These are phyloP conservation scores for Bathynomus jamesi DNA, from an alignment of 1,140 invertebrate genomes.

Conservation along the genomic window DNA sequence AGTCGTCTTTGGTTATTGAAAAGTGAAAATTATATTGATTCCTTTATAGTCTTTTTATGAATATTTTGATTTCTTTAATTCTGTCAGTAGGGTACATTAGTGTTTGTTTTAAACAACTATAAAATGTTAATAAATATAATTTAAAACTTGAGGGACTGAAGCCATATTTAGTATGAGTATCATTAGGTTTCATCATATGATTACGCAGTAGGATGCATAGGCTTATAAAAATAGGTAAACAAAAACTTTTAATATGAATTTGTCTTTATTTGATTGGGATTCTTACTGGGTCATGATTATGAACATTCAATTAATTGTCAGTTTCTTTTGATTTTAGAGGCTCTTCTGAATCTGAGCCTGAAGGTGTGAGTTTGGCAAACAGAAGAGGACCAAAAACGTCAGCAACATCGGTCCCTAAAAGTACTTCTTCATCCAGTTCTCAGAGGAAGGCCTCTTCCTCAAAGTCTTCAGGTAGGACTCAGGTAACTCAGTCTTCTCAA, in stretches of 20 bases:
- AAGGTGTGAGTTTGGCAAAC: conserved; percentile 2
- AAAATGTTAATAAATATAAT: too few relatives aligned
- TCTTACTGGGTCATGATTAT: not conserved
- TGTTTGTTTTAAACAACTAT: too few relatives aligned
- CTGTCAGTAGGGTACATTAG: too few relatives aligned
- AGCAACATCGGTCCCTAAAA: conserved; percentile 25
- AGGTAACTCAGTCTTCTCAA: not conserved
- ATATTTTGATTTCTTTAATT: too few relatives aligned
- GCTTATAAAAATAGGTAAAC: not conserved
- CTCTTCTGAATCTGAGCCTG: not conserved
- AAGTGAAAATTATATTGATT: too few relatives aligned
- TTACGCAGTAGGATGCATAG: not conserved
- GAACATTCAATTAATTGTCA: too few relatives aligned
- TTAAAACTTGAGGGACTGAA: too few relatives aligned
- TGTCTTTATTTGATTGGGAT: not conserved
- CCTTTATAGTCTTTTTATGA: too few relatives aligned
- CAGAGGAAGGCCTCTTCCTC: not conserved
- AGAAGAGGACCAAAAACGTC: conserved; percentile 26
- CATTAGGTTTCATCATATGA: not conserved
- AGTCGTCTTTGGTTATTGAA: too few relatives aligned
- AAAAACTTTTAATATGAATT: not conserved
- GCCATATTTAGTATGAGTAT: too few relatives aligned
- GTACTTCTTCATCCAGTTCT: not conserved
- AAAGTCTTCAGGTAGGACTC: not conserved
- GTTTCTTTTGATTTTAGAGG: too few relatives aligned